These are phyloP conservation scores for Heliconius hermathena DNA, from an alignment of 1,140 invertebrate species.

Conservation along the genomic window DNA sequence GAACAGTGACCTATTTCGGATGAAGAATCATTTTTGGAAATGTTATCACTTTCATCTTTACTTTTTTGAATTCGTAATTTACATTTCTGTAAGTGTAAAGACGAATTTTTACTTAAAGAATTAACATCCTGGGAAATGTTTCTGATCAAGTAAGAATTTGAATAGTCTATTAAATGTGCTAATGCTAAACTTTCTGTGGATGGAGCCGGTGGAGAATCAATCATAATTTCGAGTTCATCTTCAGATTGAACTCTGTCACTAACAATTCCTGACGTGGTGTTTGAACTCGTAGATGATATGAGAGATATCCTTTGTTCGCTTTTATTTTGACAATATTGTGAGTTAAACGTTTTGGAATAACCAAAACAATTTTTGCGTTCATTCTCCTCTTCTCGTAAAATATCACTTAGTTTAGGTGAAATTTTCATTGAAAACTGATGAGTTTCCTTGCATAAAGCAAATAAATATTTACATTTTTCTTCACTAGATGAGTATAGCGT, in stretches of 20 bases:
- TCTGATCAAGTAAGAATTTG: slow-evolving; percentile 69
- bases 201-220: slow-evolving; percentile 87
- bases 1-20: slow-evolving; percentile 59
- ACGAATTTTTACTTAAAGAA: slow-evolving; percentile 59
- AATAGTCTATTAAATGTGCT: slow-evolving; percentile 85
- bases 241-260: slow-evolving; percentile 96
- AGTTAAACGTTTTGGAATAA: slow-evolving; percentile 84
- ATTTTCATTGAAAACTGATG: slow-evolving; percentile 98
- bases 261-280: slow-evolving; percentile 97
- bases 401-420: slow-evolving; percentile 90
- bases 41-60: slow-evolving; percentile 62
- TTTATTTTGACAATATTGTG: slow-evolving; percentile 84
- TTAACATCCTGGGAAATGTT: slow-evolving; percentile 59
- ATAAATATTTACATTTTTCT: slow-evolving; percentile 94
- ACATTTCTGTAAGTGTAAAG: slow-evolving; percentile 65
- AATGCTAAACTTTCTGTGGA: slow-evolving; percentile 89
- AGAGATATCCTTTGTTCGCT: slow-evolving; percentile 94
- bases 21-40: slow-evolving; percentile 56
- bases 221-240: slow-evolving; percentile 94
- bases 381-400: slow-evolving; percentile 90
- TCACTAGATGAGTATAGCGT: slow-evolving; percentile 95
- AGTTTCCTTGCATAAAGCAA: slow-evolving; percentile 93
- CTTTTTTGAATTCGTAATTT: slow-evolving; percentile 59
- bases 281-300: slow-evolving; percentile 94
- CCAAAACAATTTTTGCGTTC: slow-evolving; percentile 84